Percentiles rank a stretch among this genome's conserved stretches.
Conservation (phyloP, 2,113 vertebrate genomes). For the Sphaerodactylus townsendi region DNA sequence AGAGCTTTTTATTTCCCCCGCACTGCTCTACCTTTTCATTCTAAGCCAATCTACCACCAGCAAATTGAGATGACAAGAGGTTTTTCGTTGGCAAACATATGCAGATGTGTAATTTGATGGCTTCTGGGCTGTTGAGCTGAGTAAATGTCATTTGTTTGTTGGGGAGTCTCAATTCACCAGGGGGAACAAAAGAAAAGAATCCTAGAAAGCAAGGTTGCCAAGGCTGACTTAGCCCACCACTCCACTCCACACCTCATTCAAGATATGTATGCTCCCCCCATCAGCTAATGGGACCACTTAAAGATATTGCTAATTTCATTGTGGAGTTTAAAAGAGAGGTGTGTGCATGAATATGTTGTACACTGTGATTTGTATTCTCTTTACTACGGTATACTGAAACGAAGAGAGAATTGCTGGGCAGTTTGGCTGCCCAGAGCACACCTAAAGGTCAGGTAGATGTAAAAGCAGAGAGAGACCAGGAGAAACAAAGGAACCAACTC, state of each 20-base stretch:
- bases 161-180: not conserved
- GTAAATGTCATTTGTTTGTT: not conserved
- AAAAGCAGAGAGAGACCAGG: slow-evolving; percentile 80
- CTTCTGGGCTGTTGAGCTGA: not conserved
- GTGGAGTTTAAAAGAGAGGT: not conserved
- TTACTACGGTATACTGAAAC: slow-evolving; percentile 87
- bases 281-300: slow-evolving; percentile 53
- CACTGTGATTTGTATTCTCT: slow-evolving; percentile 87
- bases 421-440: slow-evolving; percentile 84
- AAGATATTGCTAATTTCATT: slow-evolving; percentile 77
- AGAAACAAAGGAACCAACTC: slow-evolving; percentile 78
- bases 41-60: slow-evolving; percentile 1
- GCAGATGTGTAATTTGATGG: not conserved
- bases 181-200: no score
- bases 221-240: not conserved
- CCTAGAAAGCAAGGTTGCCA: not conserved
- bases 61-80: not conserved
- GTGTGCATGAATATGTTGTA: no score
- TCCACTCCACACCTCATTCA: slow-evolving; percentile 20
- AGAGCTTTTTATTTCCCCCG: not conserved
- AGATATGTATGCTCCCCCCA: slow-evolving; percentile 51
- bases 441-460: slow-evolving; percentile 85
- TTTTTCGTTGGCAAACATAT: not conserved
- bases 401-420: slow-evolving; percentile 83
- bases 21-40: not conserved